Evolutionary conservation across 2,113 vertebrate species (phyloP).

Genomic region (Syrrhaptes paradoxus): DNA sequence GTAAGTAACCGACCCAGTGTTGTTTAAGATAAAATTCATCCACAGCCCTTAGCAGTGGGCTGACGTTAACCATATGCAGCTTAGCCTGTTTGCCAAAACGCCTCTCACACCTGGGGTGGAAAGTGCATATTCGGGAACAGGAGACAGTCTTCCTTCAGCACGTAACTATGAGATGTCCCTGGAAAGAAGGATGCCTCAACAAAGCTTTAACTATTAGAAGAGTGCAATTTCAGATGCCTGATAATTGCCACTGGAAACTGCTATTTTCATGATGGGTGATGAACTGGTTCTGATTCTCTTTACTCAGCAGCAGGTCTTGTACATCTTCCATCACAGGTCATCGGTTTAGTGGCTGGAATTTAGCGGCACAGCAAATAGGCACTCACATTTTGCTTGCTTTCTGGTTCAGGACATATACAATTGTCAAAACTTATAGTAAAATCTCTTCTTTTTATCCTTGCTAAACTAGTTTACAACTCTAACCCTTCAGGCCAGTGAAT

Average conservation of each 20-base stretch:
- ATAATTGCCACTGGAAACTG: background rate
- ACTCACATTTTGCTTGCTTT: slow-evolving; percentile 16
- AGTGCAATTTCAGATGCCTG: background rate
- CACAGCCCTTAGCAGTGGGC: background rate
- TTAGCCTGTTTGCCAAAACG: background rate
- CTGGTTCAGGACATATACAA: background rate
- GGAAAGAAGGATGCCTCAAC: background rate
- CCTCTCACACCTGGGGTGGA: background rate
- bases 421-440: slow-evolving; percentile 35
- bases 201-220: background rate
- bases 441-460: background rate
- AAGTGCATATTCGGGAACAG: background rate
- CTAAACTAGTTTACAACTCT: slow-evolving; percentile 24
- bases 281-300: background rate
- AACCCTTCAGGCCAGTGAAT: background rate
- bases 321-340: background rate
- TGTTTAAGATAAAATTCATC: background rate
- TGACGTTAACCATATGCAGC: background rate
- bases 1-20: background rate
- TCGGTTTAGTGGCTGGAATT: background rate
- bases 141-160: background rate
- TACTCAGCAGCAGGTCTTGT: background rate
- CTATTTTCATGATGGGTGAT: background rate
- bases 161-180: background rate
- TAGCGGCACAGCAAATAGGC: background rate